These are phyloP conservation scores for Lysandra coridon DNA, from an alignment of 2,888 invertebrate genomes.

Conservation along the genomic window DNA sequence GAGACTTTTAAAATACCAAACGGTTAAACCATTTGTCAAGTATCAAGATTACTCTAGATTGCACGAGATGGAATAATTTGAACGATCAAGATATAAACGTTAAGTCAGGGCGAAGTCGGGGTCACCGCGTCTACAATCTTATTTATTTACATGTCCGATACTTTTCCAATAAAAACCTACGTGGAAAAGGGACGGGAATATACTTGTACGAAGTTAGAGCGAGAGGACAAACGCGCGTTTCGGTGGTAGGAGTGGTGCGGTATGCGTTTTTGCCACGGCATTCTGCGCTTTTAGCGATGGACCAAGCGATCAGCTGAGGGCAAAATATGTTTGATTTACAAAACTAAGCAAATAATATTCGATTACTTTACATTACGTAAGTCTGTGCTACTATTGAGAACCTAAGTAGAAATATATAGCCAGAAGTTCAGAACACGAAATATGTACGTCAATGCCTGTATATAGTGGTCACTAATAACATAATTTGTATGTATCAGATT, in stretches of 20 bases:
- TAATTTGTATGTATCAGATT: background rate
- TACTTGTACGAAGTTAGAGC: slow-evolving; percentile 45
- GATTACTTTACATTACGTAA: too few relatives aligned
- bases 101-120: slow-evolving; percentile 31
- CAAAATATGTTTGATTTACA: background rate
- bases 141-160: slow-evolving; percentile 51
- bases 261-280: slow-evolving; percentile 73
- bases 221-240: slow-evolving; percentile 51
- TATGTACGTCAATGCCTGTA: too few relatives aligned
- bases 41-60: slow-evolving; percentile 12
- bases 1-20: background rate
- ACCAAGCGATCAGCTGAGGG: slow-evolving; percentile 43
- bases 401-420: too few relatives aligned
- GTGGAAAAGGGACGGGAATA: slow-evolving; percentile 50
- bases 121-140: slow-evolving; percentile 42
- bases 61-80: background rate
- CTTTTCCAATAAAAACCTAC: slow-evolving; percentile 42
- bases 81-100: slow-evolving; percentile 23
- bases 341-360: background rate
- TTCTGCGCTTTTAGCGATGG: slow-evolving; percentile 59
- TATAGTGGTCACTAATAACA: too few relatives aligned
- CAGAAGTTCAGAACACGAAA: too few relatives aligned
- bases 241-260: slow-evolving; percentile 68
- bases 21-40: background rate
- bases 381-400: too few relatives aligned